Conservation (phyloP, 2,888 invertebrate genomes). For the Agrilus mali region DNA sequence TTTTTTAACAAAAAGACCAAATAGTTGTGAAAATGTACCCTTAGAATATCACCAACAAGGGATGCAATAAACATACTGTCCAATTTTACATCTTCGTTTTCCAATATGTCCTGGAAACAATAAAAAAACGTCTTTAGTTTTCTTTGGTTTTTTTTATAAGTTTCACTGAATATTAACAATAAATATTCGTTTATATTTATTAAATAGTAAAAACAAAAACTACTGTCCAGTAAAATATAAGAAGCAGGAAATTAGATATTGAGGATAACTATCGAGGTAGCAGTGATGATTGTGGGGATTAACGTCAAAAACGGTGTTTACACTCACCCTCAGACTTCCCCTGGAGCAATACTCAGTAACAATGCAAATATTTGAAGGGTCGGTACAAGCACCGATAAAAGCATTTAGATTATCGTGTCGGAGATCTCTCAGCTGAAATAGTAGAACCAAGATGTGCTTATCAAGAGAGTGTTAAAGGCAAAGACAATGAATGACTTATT, state of each 20-base stretch:
- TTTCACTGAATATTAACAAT: too few species aligned
- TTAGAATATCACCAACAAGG: slow-evolving; percentile 84
- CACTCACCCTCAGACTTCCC: slow-evolving; percentile 73
- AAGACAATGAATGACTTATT: too few species aligned
- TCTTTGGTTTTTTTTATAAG: too few species aligned
- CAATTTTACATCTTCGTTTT: slow-evolving; percentile 89
- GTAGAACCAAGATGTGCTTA: slow-evolving; percentile 4
- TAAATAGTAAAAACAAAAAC: too few species aligned
- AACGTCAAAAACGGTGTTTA: too few species aligned
- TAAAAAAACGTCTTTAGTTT: background rate
- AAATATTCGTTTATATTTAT: too few species aligned
- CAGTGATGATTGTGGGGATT: too few species aligned
- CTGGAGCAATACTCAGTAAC: slow-evolving; percentile 81
- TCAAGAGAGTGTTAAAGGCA: too few species aligned
- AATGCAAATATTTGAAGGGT: slow-evolving; percentile 81
- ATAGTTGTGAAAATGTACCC: slow-evolving; percentile 46
- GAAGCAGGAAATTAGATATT: too few species aligned
- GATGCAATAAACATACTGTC: slow-evolving; percentile 96
- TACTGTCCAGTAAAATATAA: too few species aligned
- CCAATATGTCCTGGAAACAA: slow-evolving; percentile 67
- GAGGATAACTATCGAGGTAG: too few species aligned
- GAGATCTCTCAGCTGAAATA: slow-evolving; percentile 69
- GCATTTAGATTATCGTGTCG: slow-evolving; percentile 86
- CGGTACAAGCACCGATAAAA: slow-evolving; percentile 85
- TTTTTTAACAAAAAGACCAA: too few species aligned